A percentile compares a stretch with the other conserved stretches of the same genome.
Evolutionary conservation across 2,797 vertebrate genomes (phyloP).

Genomic region (Knipowitschia caucasica): DNA sequence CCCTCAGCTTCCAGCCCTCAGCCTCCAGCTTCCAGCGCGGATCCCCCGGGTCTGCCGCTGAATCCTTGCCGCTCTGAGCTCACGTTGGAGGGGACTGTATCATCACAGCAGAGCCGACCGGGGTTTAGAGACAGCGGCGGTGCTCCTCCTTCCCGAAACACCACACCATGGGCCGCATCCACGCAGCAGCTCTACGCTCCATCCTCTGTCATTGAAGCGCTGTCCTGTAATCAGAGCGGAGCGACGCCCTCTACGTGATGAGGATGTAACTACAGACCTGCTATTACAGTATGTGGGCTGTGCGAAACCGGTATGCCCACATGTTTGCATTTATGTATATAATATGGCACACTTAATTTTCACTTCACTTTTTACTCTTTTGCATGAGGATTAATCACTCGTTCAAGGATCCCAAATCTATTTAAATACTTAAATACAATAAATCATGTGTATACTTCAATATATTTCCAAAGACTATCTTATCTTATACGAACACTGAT

Average conservation of each 20-base stretch:
- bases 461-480: no score
- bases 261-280: slow-evolving; percentile 6
- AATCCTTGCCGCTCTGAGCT: slow-evolving; percentile 40
- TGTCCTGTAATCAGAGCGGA: slow-evolving; percentile 52
- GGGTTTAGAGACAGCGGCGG: slow-evolving; percentile 46
- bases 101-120: slow-evolving; percentile 34
- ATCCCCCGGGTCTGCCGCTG: slow-evolving; percentile 41
- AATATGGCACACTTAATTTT: no score
- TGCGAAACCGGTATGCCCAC: not conserved
- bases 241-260: slow-evolving; percentile 32
- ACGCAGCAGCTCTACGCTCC: slow-evolving; percentile 23
- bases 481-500: no score
- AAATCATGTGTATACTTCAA: no score
- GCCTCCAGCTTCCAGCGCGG: slow-evolving; percentile 52
- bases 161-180: slow-evolving; percentile 23
- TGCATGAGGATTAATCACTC: no score
- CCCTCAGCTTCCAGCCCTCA: slow-evolving; percentile 59
- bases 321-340: not conserved
- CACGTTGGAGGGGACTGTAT: slow-evolving; percentile 53
- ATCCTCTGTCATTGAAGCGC: slow-evolving; percentile 43
- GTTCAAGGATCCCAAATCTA: no score
- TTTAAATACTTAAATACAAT: no score
- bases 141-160: slow-evolving; percentile 68
- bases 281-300: no score
- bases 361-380: no score